These are phyloP conservation scores for Nesoenas mayeri DNA, from an alignment of 2,113 vertebrate species.

Conservation along the genomic window DNA sequence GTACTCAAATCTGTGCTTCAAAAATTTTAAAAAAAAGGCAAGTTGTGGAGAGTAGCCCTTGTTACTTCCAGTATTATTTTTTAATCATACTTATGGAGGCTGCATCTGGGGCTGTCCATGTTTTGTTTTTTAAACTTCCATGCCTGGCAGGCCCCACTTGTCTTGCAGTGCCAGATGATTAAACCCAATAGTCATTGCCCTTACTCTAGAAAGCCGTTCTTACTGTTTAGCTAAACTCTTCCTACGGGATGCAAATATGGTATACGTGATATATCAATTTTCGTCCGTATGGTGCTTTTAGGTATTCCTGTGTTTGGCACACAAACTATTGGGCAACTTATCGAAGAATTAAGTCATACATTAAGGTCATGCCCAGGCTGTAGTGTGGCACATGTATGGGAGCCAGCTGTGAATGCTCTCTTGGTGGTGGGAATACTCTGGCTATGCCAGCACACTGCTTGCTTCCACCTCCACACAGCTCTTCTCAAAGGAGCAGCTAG, in stretches of 20 bases:
- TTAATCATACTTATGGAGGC: neutral
- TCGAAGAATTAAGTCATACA: neutral
- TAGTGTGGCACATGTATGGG: rapidly evolving
- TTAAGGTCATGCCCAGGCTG: rapidly evolving
- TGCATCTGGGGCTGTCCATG: neutral
- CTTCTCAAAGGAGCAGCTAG: neutral
- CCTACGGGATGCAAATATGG: rapidly evolving
- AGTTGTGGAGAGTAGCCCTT: neutral
- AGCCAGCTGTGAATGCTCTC: neutral
- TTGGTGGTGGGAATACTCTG: neutral
- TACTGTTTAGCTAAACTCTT: neutral
- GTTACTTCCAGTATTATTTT: neutral
- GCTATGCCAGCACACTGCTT: neutral
- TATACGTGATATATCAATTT: neutral
- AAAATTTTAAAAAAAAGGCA: neutral
- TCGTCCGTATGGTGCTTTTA: neutral
- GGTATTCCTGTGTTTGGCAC: neutral
- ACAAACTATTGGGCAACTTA: neutral
- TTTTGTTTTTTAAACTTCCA: neutral
- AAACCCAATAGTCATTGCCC: neutral
- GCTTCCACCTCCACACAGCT: neutral
- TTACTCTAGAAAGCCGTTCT: neutral
- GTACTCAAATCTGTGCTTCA: neutral
- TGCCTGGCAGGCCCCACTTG: rapidly evolving
- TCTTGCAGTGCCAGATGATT: neutral